phyloP scores from a whole-genome alignment of 2,888 invertebrate species.

The Diarsia brunnea region DNA sequence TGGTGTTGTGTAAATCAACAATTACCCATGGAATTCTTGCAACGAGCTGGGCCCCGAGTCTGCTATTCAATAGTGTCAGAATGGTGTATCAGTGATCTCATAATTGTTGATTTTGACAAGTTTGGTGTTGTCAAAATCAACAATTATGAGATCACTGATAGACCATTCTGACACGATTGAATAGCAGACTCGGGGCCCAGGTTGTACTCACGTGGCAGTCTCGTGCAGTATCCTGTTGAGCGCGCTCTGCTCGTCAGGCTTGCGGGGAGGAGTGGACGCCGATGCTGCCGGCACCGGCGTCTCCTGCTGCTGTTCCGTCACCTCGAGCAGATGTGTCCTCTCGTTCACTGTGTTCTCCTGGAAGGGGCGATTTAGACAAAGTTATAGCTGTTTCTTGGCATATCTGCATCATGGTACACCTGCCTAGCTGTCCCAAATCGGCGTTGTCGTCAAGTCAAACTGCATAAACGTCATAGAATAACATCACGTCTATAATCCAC shows the following conservation, averaged over 20 bases:
- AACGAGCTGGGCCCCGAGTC: too few relatives aligned
- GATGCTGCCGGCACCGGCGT: conserved; percentile 91
- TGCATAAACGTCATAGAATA: neutral
- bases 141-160: too few relatives aligned
- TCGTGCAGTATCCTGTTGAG: conserved; percentile 97
- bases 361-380: conserved; percentile 30
- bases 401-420: neutral
- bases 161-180: too few relatives aligned
- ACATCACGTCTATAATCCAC: too few relatives aligned
- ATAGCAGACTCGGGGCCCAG: too few relatives aligned
- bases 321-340: conserved; percentile 94
- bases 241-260: conserved; percentile 97
- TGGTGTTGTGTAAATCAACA: too few relatives aligned
- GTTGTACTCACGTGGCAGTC: conserved; percentile 94
- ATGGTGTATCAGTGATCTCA: too few relatives aligned
- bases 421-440: neutral
- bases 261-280: conserved; percentile 93
- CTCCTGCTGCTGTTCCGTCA: conserved; percentile 93
- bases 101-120: too few relatives aligned
- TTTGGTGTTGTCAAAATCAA: too few relatives aligned
- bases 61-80: too few relatives aligned
- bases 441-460: neutral
- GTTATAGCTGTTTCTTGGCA: neutral
- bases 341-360: conserved; percentile 92
- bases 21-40: too few relatives aligned